Base-by-base conservation (phyloP, 1,140 invertebrate genomes). In the Cydia strobilella region DNA sequence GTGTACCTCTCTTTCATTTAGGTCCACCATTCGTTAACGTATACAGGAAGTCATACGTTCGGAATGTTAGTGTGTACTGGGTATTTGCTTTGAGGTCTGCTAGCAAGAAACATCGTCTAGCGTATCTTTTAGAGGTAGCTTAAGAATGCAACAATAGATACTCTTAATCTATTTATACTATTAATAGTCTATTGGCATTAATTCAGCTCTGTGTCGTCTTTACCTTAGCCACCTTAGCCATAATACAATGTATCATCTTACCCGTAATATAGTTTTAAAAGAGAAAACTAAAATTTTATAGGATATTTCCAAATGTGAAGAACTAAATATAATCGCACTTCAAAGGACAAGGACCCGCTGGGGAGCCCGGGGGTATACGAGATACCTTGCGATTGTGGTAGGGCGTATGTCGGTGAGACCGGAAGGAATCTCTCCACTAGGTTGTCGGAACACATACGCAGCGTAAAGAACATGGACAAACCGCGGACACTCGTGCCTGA, bases 1-100 rank as follows among this genome's bases (percentile, higher is more conserved):
- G 27, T 51, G 45, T 77, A 84, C 80, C 82, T 84, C 84, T 81
- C 76, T 83, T 85, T 84, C 74, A 78, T 74, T 45, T 66, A 12
- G 63, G 25, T 31, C 15, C 74, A 77, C 74, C 54, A 62, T 77
- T 76, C 77, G 59, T 74, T 76, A 48, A 45, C 39, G 66, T 73
- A 42, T 75, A 78, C 65, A 77, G 75, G 72, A 72, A 42, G 20
- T 71, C 25, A 42, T 45, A 69, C 39, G 25, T 69, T 69, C 31
- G 31, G 31, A 31, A 39, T 69, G 65, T 69, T 23, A 69, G 65
- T 69, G 65, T 69, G 31, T 69, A 69, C 35, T 69, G 65, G 65
- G 65, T 69, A 23, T 42, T 69, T 42, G 65, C 35, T 69, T 69
- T 69, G 27, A 69, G 65, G 65, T 31, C 65, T 69, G 65, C 65